phyloP scores from a whole-genome alignment of 2,888 invertebrate species.

The Acanthococcus lagerstroemiae region DNA sequence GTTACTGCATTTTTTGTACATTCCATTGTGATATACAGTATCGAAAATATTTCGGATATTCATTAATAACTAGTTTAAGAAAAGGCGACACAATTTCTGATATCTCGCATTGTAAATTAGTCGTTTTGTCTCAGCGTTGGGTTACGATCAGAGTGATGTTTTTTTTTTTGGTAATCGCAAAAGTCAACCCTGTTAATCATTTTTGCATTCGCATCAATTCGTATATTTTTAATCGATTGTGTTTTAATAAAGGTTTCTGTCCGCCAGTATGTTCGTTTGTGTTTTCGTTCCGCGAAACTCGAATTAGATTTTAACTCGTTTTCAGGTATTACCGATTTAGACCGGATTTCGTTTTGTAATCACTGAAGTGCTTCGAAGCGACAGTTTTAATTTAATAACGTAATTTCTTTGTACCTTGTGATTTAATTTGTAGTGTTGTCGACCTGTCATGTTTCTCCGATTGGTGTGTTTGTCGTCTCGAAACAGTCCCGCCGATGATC shows the following conservation, averaged over 20 bases:
- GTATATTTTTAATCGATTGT: too few species aligned
- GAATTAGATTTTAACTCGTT: too few species aligned
- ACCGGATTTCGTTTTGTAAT: too few species aligned
- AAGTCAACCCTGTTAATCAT: too few species aligned
- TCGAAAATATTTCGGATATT: not conserved
- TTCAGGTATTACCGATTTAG: too few species aligned
- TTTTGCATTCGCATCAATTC: too few species aligned
- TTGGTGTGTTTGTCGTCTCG: not conserved
- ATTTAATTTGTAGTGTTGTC: not conserved
- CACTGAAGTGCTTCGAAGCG: too few species aligned
- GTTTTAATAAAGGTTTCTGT: too few species aligned
- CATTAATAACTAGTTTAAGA: not conserved
- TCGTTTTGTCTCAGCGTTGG: not conserved
- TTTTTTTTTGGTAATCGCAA: not conserved
- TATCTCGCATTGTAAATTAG: not conserved
- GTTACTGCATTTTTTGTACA: conserved; percentile 8
- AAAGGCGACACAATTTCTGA: not conserved
- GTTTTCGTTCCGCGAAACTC: too few species aligned
- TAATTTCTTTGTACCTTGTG: not conserved
- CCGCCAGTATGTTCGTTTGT: too few species aligned
- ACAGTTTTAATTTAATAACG: too few species aligned
- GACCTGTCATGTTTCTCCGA: not conserved
- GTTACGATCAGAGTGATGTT: too few species aligned
- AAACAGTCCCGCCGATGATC: not conserved
- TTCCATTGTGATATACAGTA: conserved; percentile 9